phyloP scores from a whole-genome alignment of 2,113 vertebrate species.

The Stegastes partitus region DNA sequence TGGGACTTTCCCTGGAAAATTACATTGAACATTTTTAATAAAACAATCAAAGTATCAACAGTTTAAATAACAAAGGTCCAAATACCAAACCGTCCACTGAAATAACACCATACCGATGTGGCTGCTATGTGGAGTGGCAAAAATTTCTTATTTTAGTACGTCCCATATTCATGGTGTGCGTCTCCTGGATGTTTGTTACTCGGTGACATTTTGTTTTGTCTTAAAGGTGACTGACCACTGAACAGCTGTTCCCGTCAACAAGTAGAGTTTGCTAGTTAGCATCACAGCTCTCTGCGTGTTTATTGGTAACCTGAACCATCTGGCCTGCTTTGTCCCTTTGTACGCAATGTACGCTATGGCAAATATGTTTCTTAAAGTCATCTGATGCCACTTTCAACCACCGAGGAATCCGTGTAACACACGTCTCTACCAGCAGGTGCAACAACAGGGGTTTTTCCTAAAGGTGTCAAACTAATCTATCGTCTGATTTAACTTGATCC shows the following conservation, averaged over 20 bases:
- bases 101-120: not conserved
- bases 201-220: slow-evolving; percentile 32
- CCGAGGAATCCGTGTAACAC: slow-evolving; percentile 2
- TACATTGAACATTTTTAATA: too few relatives aligned
- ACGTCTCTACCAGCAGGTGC: slow-evolving; percentile 27
- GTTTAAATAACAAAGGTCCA: not conserved
- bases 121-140: not conserved
- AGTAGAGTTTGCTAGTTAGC: slow-evolving; percentile 22
- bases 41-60: not conserved
- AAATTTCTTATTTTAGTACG: not conserved
- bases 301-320: slow-evolving; percentile 43
- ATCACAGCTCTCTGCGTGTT: slow-evolving; percentile 34
- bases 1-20: slow-evolving; percentile 55
- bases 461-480: not conserved
- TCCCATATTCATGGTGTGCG: not conserved
- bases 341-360: slow-evolving; percentile 34
- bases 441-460: not conserved
- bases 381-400: slow-evolving; percentile 1
- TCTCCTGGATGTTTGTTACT: not conserved
- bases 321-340: not conserved
- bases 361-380: slow-evolving; percentile 41
- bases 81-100: not conserved
- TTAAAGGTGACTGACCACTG: slow-evolving; percentile 5
- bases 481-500: too few relatives aligned
- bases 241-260: slow-evolving; percentile 55